Base-by-base conservation (phyloP, 2,797 vertebrate genomes). In the Phataginus tricuspis region DNA sequence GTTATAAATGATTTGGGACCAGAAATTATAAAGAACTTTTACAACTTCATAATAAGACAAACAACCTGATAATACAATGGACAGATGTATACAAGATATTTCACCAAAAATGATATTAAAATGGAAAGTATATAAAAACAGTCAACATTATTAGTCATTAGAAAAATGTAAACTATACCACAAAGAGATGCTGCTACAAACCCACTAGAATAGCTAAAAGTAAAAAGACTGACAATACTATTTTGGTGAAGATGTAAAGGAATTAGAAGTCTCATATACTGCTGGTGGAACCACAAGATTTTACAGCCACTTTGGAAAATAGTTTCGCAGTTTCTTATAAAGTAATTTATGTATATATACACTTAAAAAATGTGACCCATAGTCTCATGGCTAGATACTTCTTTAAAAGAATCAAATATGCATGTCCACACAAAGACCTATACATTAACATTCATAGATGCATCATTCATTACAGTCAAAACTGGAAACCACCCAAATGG, bases 161-260 rank as follows among this genome's bases (percentile, higher is more conserved):
- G 77, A 23, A 84, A 95, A 96, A 96, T 95, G 85, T 85, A 97
- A 96, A 92, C 92, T 79, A 90, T 90, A 94, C 82, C 82, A 91
- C 84, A 94, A 83, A 86, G 34, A 59, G 45, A 90, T 90, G 53
- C 64, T 45, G 61, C n/a, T 55, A 31, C 11, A 92, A 64, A 87
- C 91, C 64, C 95, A 92, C 80, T 92, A 66, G 57, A n/a, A n/a
- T n/a, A n/a, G n/a, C n/a, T n/a, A n/a, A n/a, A n/a, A n/a, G n/a
- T n/a, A n/a, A n/a, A n/a, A 84, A 90, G 85, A 90, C 79, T 92
- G 85, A 90, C 74, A 69, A 86, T 78, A 85, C 87, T 96, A 96
- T 96, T 95, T 92, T 90, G 74, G 94, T 91, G 53, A 68, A 74
- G 61, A 88, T 75, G 84, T 93, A 88, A 80, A 94, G 45, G 64